A percentile compares a stretch with the other conserved stretches of the same genome.
These are phyloP conservation scores for Trimorus sp. DNA, from an alignment of 2,888 invertebrate genomes.

Conservation along the genomic window DNA sequence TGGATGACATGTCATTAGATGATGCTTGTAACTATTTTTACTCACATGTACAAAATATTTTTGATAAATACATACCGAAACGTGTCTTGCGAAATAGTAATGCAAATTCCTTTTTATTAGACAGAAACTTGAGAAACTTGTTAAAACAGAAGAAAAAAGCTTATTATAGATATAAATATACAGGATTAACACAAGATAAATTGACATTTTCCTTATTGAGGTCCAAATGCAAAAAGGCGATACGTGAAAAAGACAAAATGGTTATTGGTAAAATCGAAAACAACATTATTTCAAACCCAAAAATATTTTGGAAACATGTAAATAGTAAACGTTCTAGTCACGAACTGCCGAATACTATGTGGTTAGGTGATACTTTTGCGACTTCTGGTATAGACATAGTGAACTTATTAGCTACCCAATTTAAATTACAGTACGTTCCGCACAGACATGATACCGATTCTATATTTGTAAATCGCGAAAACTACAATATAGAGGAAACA, in stretches of 20 bases:
- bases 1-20: not conserved
- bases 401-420: constrained; percentile 8
- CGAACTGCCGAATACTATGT: not conserved
- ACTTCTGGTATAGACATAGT: not conserved
- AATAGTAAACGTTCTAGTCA: not conserved
- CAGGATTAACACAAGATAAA: not conserved
- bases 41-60: not conserved
- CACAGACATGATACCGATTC: not conserved
- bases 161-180: not conserved
- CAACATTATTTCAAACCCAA: not conserved
- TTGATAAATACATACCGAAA: not conserved
- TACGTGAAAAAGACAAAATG: not conserved
- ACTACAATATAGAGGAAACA: no score
- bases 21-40: not conserved
- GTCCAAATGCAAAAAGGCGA: not conserved
- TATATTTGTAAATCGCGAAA: no score
- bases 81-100: not conserved
- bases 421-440: not conserved
- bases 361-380: not conserved
- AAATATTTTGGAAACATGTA: constrained; percentile 5
- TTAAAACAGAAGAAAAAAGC: constrained; percentile 5
- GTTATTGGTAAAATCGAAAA: not conserved
- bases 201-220: not conserved
- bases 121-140: not conserved
- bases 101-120: not conserved